A percentile compares a stretch with the other conserved stretches of the same genome.
phyloP scores from a whole-genome alignment of 2,113 vertebrate species.

The Aepyceros melampus region DNA sequence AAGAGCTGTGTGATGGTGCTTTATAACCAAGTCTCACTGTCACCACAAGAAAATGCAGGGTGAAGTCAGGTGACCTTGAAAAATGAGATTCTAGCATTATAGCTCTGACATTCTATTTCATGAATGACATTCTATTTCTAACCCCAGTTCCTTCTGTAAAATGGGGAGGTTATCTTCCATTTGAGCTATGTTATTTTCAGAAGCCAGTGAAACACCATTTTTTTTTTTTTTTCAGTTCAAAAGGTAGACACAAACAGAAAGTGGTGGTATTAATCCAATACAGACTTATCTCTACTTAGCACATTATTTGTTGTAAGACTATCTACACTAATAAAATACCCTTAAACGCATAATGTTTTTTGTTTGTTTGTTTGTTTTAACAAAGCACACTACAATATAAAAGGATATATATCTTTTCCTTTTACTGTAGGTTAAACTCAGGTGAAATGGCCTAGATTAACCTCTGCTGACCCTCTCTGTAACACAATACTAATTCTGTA shows the following conservation, averaged over 20 bases:
- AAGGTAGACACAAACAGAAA: neutral
- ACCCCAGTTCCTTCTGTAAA: neutral
- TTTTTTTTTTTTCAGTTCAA: neutral
- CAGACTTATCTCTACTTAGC: neutral
- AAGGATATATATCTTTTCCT: neutral
- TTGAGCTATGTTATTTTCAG: neutral
- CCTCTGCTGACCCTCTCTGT: neutral
- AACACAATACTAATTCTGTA: neutral
- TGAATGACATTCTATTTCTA: neutral
- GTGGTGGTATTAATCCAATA: neutral
- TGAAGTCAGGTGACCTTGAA: neutral
- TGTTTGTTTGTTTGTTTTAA: neutral
- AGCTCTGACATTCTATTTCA: neutral
- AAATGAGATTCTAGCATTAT: neutral
- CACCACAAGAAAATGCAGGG: neutral
- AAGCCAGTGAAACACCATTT: neutral
- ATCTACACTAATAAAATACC: neutral
- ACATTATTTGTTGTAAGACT: neutral
- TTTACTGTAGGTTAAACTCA: neutral
- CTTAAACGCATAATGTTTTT: neutral
- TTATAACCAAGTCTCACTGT: neutral
- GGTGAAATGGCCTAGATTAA: neutral
- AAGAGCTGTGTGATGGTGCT: too few relatives aligned
- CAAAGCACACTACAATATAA: neutral
- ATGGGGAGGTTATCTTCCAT: neutral